These are phyloP conservation scores for Himalopsyche phryganea DNA, from an alignment of 1,140 invertebrate species.

Conservation along the genomic window DNA sequence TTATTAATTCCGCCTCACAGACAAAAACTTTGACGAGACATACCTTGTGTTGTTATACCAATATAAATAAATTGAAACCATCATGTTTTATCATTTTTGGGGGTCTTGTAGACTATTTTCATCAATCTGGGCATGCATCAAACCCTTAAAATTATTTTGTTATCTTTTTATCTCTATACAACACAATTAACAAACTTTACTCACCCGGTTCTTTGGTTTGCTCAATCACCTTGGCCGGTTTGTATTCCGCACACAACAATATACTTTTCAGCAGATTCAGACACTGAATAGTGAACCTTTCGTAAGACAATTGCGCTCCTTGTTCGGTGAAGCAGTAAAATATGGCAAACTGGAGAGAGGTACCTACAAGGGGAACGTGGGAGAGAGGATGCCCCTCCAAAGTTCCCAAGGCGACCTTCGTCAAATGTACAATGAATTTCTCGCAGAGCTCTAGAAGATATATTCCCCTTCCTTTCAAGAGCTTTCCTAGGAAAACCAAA, in stretches of 20 bases:
- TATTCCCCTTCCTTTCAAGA: slow-evolving; percentile 56
- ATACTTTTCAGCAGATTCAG: slow-evolving; percentile 86
- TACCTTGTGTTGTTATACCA: too few species aligned
- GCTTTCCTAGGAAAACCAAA: slow-evolving; percentile 57
- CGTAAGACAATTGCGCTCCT: slow-evolving; percentile 72
- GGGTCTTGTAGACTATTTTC: too few species aligned
- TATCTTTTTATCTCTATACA: too few species aligned
- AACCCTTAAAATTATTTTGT: too few species aligned
- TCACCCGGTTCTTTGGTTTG: slow-evolving; percentile 50
- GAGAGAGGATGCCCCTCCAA: slow-evolving; percentile 74
- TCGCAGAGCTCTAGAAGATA: slow-evolving; percentile 65
- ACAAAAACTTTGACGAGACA: too few species aligned
- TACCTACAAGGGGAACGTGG: slow-evolving; percentile 74
- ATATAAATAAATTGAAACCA: too few species aligned
- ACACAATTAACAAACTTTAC: slow-evolving; percentile 15
- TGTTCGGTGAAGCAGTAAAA: slow-evolving; percentile 82
- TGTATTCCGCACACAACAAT: slow-evolving; percentile 72
- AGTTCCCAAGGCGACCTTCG: slow-evolving; percentile 73
- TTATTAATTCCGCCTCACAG: too few species aligned
- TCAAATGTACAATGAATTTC: slow-evolving; percentile 77
- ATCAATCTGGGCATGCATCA: too few species aligned
- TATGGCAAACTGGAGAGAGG: slow-evolving; percentile 75
- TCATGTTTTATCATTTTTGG: too few species aligned
- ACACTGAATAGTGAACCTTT: slow-evolving; percentile 83
- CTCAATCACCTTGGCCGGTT: slow-evolving; percentile 58